Percentiles rank a stretch among this genome's conserved stretches.
These are phyloP conservation scores for Lagodon rhomboides DNA, from an alignment of 2,797 vertebrate species.

Conservation along the genomic window DNA sequence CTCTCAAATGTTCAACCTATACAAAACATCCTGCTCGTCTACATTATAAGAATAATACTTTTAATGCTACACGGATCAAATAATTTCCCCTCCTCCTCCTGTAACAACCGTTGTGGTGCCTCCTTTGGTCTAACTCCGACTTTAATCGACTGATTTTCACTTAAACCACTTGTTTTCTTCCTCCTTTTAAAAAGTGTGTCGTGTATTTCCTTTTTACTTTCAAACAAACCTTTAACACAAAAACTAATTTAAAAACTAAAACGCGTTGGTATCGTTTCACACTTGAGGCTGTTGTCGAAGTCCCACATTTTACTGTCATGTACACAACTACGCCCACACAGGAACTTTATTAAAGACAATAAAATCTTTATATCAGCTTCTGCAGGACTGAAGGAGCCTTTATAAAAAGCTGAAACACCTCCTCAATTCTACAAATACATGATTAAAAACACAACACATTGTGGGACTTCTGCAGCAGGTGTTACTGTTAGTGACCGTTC, in stretches of 20 bases:
- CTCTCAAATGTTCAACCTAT: neutral
- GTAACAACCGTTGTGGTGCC: constrained; percentile 10
- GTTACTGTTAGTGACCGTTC: constrained; percentile 37
- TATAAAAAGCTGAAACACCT: neutral
- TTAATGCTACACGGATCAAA: neutral
- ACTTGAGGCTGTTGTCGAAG: constrained; percentile 29
- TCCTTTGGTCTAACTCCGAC: constrained; percentile 22
- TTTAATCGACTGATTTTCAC: constrained; percentile 11
- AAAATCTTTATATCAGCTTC: neutral
- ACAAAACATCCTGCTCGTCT: neutral
- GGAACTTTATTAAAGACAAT: neutral
- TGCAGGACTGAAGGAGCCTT: neutral
- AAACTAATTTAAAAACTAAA: constrained; percentile 31
- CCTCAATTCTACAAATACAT: neutral
- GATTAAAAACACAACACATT: neutral
- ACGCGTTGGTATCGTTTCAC: neutral
- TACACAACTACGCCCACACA: neutral
- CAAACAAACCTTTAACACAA: constrained; percentile 25
- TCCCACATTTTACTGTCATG: constrained; percentile 38
- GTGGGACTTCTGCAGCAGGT: constrained; percentile 61
- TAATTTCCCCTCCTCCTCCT: neutral
- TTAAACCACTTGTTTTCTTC: constrained; percentile 1
- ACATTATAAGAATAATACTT: too few relatives aligned
- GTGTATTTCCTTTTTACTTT: neutral
- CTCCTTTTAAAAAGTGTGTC: neutral